Evolutionary conservation across 2,113 vertebrate species (phyloP).

Genomic region (Ardeotis arabs): DNA sequence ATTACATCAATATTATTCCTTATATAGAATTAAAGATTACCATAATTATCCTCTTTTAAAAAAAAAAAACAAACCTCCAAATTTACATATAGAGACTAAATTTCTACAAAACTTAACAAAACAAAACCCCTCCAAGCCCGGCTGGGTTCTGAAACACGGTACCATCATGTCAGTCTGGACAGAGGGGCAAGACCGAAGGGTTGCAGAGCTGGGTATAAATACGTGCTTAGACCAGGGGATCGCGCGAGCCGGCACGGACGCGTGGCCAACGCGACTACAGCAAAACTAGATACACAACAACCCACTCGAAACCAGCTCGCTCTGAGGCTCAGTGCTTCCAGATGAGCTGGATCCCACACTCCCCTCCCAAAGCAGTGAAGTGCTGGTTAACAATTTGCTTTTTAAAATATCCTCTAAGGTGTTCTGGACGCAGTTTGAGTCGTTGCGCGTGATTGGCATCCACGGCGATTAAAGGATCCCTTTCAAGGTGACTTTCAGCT

Average conservation of each 20-base stretch:
- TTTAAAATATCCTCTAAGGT: not conserved
- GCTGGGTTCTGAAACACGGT: conserved; percentile 49
- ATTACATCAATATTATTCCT: conserved; percentile 56
- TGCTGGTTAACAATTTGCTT: not conserved
- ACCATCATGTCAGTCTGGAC: not conserved
- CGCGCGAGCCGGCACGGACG: not conserved
- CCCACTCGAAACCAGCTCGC: not conserved
- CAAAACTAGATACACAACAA: not conserved
- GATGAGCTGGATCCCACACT: conserved; percentile 41
- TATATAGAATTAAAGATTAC: conserved; percentile 53
- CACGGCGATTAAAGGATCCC: conserved; percentile 55
- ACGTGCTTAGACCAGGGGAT: not conserved
- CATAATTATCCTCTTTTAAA: conserved; percentile 47
- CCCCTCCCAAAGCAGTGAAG: conserved; percentile 57
- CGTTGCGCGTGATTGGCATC: not conserved
- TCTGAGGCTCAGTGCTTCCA: conserved; percentile 13
- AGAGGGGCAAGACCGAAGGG: not conserved
- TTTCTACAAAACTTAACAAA: conserved; percentile 68
- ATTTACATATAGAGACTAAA: conserved; percentile 71
- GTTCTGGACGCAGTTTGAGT: not conserved
- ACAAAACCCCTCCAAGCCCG: conserved; percentile 46
- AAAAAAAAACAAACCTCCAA: conserved; percentile 59
- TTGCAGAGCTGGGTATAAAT: conserved; percentile 24
- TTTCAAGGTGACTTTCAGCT: conserved; percentile 46
- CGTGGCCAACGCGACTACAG: not conserved